Conservation (phyloP, 2,113 vertebrate genomes). For the Panthera uncia region DNA sequence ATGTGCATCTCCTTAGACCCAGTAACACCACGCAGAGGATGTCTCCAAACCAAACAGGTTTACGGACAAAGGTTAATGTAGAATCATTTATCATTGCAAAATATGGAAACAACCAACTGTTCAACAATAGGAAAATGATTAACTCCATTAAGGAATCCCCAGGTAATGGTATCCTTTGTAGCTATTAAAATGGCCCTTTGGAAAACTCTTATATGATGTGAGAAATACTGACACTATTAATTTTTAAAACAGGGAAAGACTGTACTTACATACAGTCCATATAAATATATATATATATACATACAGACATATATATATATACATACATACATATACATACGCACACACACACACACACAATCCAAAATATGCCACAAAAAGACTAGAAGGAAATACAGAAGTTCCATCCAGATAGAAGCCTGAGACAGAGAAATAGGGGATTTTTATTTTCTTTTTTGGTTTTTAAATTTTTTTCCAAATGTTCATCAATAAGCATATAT, state of each 20-base stretch:
- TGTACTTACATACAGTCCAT: background rate
- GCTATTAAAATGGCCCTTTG: background rate
- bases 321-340: background rate
- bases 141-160: background rate
- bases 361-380: background rate
- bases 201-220: background rate
- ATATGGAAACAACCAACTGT: background rate
- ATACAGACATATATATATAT: background rate
- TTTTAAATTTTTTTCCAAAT: background rate
- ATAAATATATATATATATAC: background rate
- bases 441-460: background rate
- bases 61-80: background rate
- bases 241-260: background rate
- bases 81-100: background rate
- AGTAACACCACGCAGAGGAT: background rate
- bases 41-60: background rate
- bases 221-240: background rate
- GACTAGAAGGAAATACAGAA: slow-evolving; percentile 7
- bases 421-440: background rate
- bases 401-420: background rate
- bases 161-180: background rate
- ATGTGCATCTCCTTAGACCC: background rate
- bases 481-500: background rate
- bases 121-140: background rate
- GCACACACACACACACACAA: background rate